These are phyloP conservation scores for Pholis gunnellus DNA, from an alignment of 2,113 vertebrate genomes.

Conservation along the genomic window DNA sequence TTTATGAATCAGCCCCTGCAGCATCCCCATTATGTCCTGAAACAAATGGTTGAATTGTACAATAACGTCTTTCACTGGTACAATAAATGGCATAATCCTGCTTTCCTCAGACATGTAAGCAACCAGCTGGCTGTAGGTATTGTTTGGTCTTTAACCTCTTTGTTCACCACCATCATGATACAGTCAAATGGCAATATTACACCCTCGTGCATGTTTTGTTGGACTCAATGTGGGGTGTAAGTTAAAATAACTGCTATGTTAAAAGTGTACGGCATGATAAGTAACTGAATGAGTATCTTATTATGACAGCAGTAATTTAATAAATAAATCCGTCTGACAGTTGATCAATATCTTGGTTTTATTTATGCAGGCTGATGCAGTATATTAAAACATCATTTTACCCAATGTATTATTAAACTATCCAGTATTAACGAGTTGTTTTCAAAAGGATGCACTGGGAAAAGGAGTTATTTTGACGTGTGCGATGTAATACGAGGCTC, in stretches of 20 bases:
- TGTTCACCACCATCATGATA: neutral
- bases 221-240: neutral
- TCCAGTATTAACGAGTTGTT: neutral
- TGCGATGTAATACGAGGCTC: slow-evolving; percentile 20
- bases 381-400: slow-evolving; percentile 1
- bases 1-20: slow-evolving; percentile 25
- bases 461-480: neutral
- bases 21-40: slow-evolving; percentile 33
- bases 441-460: neutral
- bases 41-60: slow-evolving; percentile 38
- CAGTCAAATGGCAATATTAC: slow-evolving; percentile 2
- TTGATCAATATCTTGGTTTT: slow-evolving; percentile 40
- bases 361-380: neutral
- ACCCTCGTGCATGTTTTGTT: neutral
- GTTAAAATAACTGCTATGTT: neutral
- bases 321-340: slow-evolving; percentile 16
- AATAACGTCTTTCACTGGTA: slow-evolving; percentile 26
- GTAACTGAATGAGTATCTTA: neutral
- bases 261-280: neutral
- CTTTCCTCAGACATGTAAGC: neutral
- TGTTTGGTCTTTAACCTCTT: neutral
- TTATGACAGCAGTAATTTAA: slow-evolving; percentile 2
- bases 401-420: neutral
- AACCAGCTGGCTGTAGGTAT: neutral
- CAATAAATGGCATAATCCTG: slow-evolving; percentile 36